Evolutionary conservation across 1,140 invertebrate genomes (phyloP).

Genomic region (Drosophila nasuta): DNA sequence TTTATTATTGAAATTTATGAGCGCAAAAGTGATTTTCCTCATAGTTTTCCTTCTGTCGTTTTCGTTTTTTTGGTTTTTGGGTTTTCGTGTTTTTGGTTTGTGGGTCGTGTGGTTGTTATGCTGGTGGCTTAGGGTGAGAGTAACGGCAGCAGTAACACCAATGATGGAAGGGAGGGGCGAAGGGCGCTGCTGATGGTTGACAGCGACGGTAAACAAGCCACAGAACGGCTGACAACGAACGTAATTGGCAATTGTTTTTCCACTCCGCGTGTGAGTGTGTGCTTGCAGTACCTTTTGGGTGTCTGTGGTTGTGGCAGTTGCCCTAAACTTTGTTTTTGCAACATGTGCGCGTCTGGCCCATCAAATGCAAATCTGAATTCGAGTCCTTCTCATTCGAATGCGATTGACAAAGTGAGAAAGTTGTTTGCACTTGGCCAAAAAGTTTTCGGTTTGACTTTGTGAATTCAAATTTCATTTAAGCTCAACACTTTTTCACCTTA

Average conservation of each 20-base stretch:
- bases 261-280: conserved; percentile 28
- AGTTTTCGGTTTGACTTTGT: not conserved
- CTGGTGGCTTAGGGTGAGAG: conserved; percentile 60
- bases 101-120: conserved; percentile 59
- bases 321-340: conserved; percentile 60
- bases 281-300: conserved; percentile 51
- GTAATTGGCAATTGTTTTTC: conserved; percentile 83
- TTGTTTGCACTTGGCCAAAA: not conserved
- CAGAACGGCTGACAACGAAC: conserved; percentile 37
- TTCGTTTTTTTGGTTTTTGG: conserved; percentile 41
- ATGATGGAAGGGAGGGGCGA: not conserved
- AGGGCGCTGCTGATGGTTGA: conserved; percentile 13
- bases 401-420: conserved; percentile 35
- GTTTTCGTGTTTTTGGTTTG: conserved; percentile 11
- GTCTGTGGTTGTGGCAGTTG: conserved; percentile 47
- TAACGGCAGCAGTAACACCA: not conserved
- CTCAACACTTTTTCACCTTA: conserved; percentile 44
- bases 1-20: conserved; percentile 84
- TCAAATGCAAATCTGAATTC: conserved; percentile 67
- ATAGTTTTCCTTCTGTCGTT: conserved; percentile 62
- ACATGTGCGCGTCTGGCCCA: conserved; percentile 65
- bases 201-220: conserved; percentile 54
- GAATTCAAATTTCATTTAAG: conserved; percentile 45
- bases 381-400: conserved; percentile 60
- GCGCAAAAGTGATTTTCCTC: conserved; percentile 82